Evolutionary conservation across 2,113 vertebrate species (phyloP), one percentile per base, ranked within the genome.

Genomic region (Perca flavescens): DNA sequence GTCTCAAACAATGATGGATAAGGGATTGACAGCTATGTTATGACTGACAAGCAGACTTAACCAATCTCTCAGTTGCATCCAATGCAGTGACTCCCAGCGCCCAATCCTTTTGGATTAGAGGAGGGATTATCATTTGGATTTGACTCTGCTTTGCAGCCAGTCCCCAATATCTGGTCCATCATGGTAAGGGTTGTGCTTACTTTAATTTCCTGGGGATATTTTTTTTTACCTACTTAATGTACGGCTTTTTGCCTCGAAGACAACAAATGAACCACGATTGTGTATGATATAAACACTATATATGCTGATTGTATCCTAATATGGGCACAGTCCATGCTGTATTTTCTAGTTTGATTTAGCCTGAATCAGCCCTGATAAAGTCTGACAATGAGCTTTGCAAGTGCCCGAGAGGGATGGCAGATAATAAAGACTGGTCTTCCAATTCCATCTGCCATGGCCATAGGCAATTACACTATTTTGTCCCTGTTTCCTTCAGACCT

Each of bases 31-130:
- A 89, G 86, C 80, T 82, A 79, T 80, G 57, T 85, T 92, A 86
- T 94, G 94, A 96, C 85, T 94, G 94, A 94, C 95, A 95, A 84
- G 86, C 54, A 79, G 62, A 83, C 16, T 81, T 86, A 89, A 92
- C 94, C 95, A 94, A 89, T 95, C 91, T 85, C 74, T 88, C 86
- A 84, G 56, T 80, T 79, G 83, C 72, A 88, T 89, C 75, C 83
- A 70, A 68, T 84, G 67, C 84, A 82, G 79, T 86, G 87, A 88
- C 74, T 89, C 69, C 82, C 78, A 87, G 67, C 79, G 82, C 84
- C 95, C 95, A 94, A 95, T 96, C 93, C 90, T 90, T 75, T 88
- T 90, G 83, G 91, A 92, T 91, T 93, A 94, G 90, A 92, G 94
- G 95, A 90, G 94, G 94, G 94, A 88, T 91, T 95, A 93, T 87